Base-by-base conservation (phyloP, 2,797 vertebrate genomes). In the Pseudopleuronectes americanus region DNA sequence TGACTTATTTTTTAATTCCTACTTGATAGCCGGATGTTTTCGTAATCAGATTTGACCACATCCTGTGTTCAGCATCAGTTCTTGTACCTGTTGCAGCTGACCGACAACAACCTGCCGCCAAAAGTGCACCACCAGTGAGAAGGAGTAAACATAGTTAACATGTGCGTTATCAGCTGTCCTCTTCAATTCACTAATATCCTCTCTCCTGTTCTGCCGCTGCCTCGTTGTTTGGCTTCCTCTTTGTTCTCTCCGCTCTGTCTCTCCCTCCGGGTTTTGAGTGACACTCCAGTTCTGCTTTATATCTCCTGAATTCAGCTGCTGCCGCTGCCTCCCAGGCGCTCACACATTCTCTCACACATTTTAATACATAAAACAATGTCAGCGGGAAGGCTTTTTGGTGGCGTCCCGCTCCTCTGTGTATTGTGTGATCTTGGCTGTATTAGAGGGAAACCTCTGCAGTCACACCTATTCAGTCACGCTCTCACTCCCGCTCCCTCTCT, bases 231-330 rank as follows among this genome's bases (percentile, higher is more conserved):
- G 38, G 54, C 76, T 85, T 69, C 57, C 54, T 56, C 68, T 87
- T 79, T 82, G 60, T 82, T 86, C 61, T 52, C 64, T 54, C 53
- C 31, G 13, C 57, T 57, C 43, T 60, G 65, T 68, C 51, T 64
- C 68, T 66, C 65, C 77, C 76, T 76, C 63, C 66, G 68, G 68
- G 64, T 71, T 90, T 84, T 91, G 87, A 89, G 83, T 86, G 90
- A 87, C 88, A 86, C 84, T 62, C 69, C 80, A 78, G 66, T 70
- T 68, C 76, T 83, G 56, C 79, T 70, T 83, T 80, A 69, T 90
- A 92, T 92, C 92, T 89, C 69, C 87, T 81, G 82, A 84, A 91
- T 93, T 87, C 90, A 92, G 91, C 90, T 87, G 86, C 80, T 64
- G 68, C 80, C 57, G 80, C 79, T 84, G 75, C 60, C 43, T 16